A percentile compares a stretch with the other conserved stretches of the same genome.
Conservation (phyloP, 2,113 vertebrate genomes). For the Cavia aperea region DNA sequence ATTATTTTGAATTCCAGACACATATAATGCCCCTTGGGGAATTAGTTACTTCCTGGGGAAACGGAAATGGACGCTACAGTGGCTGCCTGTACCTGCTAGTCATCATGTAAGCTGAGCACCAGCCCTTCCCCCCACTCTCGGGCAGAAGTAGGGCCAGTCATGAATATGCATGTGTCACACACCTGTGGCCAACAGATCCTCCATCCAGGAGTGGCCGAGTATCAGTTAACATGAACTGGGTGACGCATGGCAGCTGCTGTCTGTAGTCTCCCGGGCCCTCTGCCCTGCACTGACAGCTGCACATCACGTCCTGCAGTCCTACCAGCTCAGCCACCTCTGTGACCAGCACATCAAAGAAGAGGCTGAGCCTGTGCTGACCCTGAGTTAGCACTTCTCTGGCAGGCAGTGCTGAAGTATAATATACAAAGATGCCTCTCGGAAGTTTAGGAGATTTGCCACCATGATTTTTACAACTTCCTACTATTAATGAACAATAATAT, state of each 20-base stretch:
- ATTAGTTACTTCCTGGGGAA: not conserved
- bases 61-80: not conserved
- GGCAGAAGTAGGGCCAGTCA: constrained; percentile 6
- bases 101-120: not conserved
- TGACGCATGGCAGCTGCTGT: constrained; percentile 54
- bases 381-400: not conserved
- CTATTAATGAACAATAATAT: not conserved
- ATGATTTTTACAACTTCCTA: not conserved
- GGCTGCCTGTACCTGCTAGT: not conserved
- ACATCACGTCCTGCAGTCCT: not conserved
- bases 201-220: constrained; percentile 15
- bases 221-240: constrained; percentile 57
- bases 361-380: not conserved
- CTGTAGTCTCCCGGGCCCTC: constrained; percentile 1
- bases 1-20: not conserved
- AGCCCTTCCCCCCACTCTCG: not conserved
- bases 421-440: not conserved
- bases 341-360: not conserved
- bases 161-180: constrained; percentile 49
- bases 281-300: constrained; percentile 59
- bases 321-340: constrained; percentile 3
- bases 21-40: not conserved
- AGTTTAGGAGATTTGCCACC: constrained; percentile 3
- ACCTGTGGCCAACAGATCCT: constrained; percentile 51
- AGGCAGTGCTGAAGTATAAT: not conserved